Percentiles rank a stretch among this genome's conserved stretches.
Evolutionary conservation across 2,797 vertebrate genomes (phyloP).

Genomic region (Lepilemur septentrionalis): DNA sequence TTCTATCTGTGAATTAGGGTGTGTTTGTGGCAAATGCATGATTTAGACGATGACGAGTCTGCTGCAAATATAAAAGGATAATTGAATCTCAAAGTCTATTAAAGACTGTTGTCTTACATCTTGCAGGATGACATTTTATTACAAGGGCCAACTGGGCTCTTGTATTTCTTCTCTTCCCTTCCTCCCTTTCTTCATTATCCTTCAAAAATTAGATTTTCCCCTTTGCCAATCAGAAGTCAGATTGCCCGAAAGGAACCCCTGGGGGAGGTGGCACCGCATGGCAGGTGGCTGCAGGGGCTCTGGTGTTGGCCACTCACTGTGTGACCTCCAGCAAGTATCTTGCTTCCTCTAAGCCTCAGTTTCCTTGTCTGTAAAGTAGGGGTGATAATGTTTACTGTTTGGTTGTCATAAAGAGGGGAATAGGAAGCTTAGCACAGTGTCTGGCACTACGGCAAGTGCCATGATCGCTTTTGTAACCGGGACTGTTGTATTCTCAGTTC

Average conservation of each 20-base stretch:
- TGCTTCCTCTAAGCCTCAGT: background rate
- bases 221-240: background rate
- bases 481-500: background rate
- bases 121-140: slow-evolving; percentile 59
- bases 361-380: background rate
- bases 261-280: fast-evolving
- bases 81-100: slow-evolving; percentile 60
- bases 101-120: slow-evolving; percentile 31
- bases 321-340: background rate
- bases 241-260: background rate
- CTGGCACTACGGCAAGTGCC: background rate
- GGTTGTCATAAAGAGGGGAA: background rate
- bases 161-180: background rate
- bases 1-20: slow-evolving; percentile 33
- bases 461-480: fast-evolving
- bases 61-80: slow-evolving; percentile 6
- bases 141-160: background rate
- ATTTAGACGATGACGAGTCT: slow-evolving; percentile 17
- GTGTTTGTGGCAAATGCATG: slow-evolving; percentile 42
- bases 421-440: fast-evolving
- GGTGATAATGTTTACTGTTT: background rate
- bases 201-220: slow-evolving; percentile 31
- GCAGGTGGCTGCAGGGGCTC: fast-evolving
- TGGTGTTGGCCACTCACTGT: fast-evolving
- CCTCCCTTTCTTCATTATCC: background rate